These are phyloP conservation scores for Eristalis intricaria DNA, from an alignment of 2,888 invertebrate genomes.

Conservation along the genomic window DNA sequence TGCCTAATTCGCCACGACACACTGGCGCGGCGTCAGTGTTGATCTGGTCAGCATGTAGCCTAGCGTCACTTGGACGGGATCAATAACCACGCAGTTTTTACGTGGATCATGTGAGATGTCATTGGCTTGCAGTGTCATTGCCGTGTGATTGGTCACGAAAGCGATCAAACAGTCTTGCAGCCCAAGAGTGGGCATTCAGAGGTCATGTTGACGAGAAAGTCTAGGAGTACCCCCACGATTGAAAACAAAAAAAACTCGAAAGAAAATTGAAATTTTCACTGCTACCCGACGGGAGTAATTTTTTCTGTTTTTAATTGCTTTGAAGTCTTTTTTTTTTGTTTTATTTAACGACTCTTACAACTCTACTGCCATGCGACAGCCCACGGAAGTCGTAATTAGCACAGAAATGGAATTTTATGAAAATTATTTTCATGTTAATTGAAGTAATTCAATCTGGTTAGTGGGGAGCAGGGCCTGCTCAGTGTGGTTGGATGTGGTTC, in stretches of 20 bases:
- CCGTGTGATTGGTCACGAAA: conserved; percentile 4
- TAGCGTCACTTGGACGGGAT: conserved; percentile 14
- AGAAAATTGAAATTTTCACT: conserved; percentile 28
- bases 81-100: conserved; percentile 13
- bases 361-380: background rate
- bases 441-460: conserved; percentile 41
- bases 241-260: background rate
- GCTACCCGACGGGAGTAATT: background rate
- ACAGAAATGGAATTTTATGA: conserved; percentile 29
- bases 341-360: background rate
- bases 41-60: background rate
- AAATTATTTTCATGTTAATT: conserved; percentile 38
- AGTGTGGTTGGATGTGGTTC: background rate
- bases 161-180: background rate
- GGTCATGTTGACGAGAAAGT: conserved; percentile 25
- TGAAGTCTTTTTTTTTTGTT: conserved; percentile 3
- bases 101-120: conserved; percentile 7
- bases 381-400: conserved; percentile 45
- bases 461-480: background rate
- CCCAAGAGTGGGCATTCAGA: background rate
- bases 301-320: conserved; percentile 29
- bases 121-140: conserved; percentile 10
- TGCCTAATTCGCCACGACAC: conserved; percentile 12
- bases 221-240: background rate
- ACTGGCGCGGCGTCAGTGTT: background rate